Evolutionary conservation across 2,797 vertebrate species (phyloP).

Genomic region (Brachyalestes nurse): DNA sequence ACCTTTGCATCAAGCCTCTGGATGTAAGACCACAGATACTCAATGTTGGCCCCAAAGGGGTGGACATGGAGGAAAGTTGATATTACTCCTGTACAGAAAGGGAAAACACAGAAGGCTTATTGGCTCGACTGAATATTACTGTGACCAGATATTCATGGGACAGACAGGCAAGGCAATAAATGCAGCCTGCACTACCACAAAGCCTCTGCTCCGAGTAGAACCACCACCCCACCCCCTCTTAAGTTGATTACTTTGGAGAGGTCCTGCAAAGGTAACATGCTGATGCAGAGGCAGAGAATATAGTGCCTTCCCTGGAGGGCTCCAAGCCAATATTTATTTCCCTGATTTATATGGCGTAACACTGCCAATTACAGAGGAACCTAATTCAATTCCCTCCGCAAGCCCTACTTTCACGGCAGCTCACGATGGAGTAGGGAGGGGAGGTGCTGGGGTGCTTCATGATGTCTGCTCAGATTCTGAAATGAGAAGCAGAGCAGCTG

Average conservation of each 20-base stretch:
- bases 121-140: conserved; percentile 18
- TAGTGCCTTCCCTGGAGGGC: conserved; percentile 65
- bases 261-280: conserved; percentile 65
- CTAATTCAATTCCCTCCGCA: conserved; percentile 72
- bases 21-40: conserved; percentile 97
- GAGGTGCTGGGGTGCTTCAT: conserved; percentile 40
- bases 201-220: conserved; percentile 62
- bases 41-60: conserved; percentile 96
- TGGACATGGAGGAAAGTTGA: conserved; percentile 97
- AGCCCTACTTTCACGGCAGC: conserved; percentile 63
- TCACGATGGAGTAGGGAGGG: conserved; percentile 41
- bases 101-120: conserved; percentile 31
- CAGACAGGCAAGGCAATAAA: conserved; percentile 60
- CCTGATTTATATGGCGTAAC: conserved; percentile 78
- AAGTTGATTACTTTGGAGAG: conserved; percentile 73
- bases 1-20: conserved; percentile 95
- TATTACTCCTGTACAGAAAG: conserved; percentile 85
- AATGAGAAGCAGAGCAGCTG: conserved; percentile 51
- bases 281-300: conserved; percentile 57
- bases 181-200: conserved; percentile 45
- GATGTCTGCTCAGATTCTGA: conserved; percentile 54
- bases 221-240: conserved; percentile 48
- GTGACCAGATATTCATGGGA: conserved; percentile 56
- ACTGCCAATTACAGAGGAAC: conserved; percentile 72
- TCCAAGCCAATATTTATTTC: conserved; percentile 76